Conservation (phyloP, 1,140 invertebrate species). For the Heliconius himera region DNA sequence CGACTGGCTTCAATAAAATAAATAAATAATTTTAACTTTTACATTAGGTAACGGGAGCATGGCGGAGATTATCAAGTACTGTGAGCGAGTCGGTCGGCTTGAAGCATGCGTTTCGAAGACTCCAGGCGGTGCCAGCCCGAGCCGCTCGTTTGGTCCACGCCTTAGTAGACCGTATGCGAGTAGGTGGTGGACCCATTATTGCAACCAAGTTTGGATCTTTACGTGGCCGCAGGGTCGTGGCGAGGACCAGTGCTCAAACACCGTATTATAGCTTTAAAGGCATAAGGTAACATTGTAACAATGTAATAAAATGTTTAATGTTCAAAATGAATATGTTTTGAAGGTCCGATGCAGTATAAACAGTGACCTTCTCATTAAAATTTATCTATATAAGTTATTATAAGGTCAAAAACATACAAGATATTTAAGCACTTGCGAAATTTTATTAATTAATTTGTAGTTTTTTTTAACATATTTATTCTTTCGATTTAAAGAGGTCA, state of each 20-base stretch:
- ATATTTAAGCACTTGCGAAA: constrained; percentile 12
- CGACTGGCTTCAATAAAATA: background rate
- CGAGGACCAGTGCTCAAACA: constrained; percentile 77
- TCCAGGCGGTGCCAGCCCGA: constrained; percentile 73
- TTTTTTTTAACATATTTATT: no score
- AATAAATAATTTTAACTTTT: constrained; percentile 4
- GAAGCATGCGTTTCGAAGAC: constrained; percentile 71
- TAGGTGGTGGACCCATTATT: constrained; percentile 78
- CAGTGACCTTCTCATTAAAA: background rate
- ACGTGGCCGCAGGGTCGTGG: constrained; percentile 78
- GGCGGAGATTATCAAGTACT: constrained; percentile 71
- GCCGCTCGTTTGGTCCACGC: constrained; percentile 74
- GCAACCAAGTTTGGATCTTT: constrained; percentile 78
- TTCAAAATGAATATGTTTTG: background rate
- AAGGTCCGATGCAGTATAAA: background rate
- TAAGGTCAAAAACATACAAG: background rate
- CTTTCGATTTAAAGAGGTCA: no score
- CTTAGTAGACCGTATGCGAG: constrained; percentile 74
- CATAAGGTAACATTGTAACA: constrained; percentile 71
- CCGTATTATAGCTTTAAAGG: constrained; percentile 84
- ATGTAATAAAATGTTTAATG: background rate
- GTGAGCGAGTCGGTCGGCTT: constrained; percentile 76
- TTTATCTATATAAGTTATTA: background rate
- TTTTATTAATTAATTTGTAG: background rate
- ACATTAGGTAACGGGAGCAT: constrained; percentile 74